phyloP scores from a whole-genome alignment of 1,140 invertebrate species.

The Trichomalopsis sarcophagae region DNA sequence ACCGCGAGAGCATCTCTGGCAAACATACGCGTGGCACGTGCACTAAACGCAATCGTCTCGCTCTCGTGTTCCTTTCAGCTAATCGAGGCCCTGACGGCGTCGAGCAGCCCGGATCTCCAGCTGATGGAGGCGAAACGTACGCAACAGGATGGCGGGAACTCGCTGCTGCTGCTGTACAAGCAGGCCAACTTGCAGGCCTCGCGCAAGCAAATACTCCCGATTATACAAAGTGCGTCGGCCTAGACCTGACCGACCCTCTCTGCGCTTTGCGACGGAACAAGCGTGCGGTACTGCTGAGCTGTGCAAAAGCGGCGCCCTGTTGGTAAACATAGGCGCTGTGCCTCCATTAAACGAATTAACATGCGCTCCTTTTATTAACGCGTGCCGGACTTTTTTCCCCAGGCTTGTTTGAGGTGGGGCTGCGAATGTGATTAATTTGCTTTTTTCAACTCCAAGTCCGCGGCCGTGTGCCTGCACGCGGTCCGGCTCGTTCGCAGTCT shows the following conservation, averaged over 20 bases:
- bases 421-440: no score
- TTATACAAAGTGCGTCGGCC: conserved; percentile 71
- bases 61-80: conserved; percentile 56
- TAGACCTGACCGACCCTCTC: conserved; percentile 46
- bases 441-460: no score
- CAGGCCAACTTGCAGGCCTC: conserved; percentile 77
- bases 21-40: background rate
- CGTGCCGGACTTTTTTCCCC: background rate
- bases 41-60: background rate
- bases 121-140: conserved; percentile 60
- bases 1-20: background rate
- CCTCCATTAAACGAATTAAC: conserved; percentile 45
- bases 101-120: conserved; percentile 61
- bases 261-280: background rate
- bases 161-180: conserved; percentile 67
- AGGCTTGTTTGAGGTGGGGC: no score
- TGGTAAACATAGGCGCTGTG: background rate
- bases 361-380: conserved; percentile 26
- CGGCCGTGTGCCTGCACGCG: no score
- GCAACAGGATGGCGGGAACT: background rate
- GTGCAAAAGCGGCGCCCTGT: background rate
- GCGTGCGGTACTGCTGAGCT: background rate
- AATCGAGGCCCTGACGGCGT: conserved; percentile 58
- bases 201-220: conserved; percentile 79
- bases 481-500: no score